Base-by-base conservation (phyloP, 2,888 invertebrate species). In the Sepiola atlantica region DNA sequence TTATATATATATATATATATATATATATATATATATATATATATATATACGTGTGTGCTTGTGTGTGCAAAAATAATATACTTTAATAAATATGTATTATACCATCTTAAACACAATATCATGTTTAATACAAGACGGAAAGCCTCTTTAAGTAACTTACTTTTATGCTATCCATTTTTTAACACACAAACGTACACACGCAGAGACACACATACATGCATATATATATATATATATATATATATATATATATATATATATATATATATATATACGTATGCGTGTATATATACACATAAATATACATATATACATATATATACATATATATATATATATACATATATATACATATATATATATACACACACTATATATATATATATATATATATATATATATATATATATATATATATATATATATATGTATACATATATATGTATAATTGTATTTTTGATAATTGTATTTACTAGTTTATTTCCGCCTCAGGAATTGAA, bases 361-460 rank as follows among this genome's bases (percentile, higher is more conserved):
- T 77, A 77, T n/a, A 77, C 10, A 77, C 8, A n/a, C 8, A 77
- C n/a, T 77, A 28, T 77, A 77, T 77, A 77, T 77, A n/a, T 77
- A 77, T 28, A 77, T 77, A n/a, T 77, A 77, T 77, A n/a, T 90
- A 90, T 6, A 90, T 16, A n/a, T 90, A 90, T 90, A n/a, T 90
- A 90, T 16, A 90, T 6, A n/a, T 90, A n/a, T 90, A 90, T 90
- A 90, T 90, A 90, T 90, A 90, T 12, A 90, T 90, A 90, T 8
- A n/a, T 90, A 90, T 90, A n/a, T 90, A 90, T 90, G 18, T 90
- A 90, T 90, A 90, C 18, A 90, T 90, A 90, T n/a, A 90, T 28
- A 45, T 24, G 0, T 14, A 90, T 8, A 90, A n/a, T 28, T 8
- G 18, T 8, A 10, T 28, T 24, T 28, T 90, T 8, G 10, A 90